A percentile compares a stretch with the other conserved stretches of the same genome.
These are phyloP conservation scores for Eilema caniola DNA, from an alignment of 2,888 invertebrate genomes.

Conservation along the genomic window DNA sequence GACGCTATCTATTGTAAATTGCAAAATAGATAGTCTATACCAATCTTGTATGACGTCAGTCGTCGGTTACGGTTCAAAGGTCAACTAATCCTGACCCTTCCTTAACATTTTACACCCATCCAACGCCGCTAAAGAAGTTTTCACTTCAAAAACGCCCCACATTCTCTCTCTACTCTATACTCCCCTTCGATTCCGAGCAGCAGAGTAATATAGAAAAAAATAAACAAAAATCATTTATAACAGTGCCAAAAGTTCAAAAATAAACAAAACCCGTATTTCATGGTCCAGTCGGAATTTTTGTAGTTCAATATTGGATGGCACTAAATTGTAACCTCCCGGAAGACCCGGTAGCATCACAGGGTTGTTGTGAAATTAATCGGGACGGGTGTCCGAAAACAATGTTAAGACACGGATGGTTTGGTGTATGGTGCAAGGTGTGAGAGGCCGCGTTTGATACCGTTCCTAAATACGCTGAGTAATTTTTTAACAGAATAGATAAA, in stretches of 20 bases:
- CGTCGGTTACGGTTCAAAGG: too few species aligned
- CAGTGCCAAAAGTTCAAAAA: background rate
- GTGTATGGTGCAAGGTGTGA: slow-evolving; percentile 29
- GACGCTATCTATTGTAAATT: too few species aligned
- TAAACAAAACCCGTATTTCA: background rate
- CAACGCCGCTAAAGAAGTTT: too few species aligned
- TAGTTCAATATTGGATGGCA: background rate
- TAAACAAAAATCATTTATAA: too few species aligned
- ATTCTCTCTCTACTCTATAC: too few species aligned
- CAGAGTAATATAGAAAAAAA: too few species aligned
- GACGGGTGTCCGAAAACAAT: slow-evolving; percentile 60
- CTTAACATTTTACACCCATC: too few species aligned
- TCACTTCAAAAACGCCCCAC: too few species aligned
- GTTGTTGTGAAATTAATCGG: slow-evolving; percentile 56
- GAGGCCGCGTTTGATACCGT: slow-evolving; percentile 9
- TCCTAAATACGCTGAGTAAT: background rate
- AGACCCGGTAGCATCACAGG: slow-evolving; percentile 52
- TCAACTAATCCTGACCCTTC: too few species aligned
- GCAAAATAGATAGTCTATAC: too few species aligned
- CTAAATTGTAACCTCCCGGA: slow-evolving; percentile 46
- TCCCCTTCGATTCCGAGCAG: too few species aligned
- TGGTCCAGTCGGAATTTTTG: background rate
- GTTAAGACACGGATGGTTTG: slow-evolving; percentile 51
- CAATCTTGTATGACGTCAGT: too few species aligned
- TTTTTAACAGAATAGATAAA: background rate